A percentile compares a stretch with the other conserved stretches of the same genome.
Evolutionary conservation across 2,797 vertebrate genomes (phyloP).

Genomic region (Cynodonichthys magdalenae): DNA sequence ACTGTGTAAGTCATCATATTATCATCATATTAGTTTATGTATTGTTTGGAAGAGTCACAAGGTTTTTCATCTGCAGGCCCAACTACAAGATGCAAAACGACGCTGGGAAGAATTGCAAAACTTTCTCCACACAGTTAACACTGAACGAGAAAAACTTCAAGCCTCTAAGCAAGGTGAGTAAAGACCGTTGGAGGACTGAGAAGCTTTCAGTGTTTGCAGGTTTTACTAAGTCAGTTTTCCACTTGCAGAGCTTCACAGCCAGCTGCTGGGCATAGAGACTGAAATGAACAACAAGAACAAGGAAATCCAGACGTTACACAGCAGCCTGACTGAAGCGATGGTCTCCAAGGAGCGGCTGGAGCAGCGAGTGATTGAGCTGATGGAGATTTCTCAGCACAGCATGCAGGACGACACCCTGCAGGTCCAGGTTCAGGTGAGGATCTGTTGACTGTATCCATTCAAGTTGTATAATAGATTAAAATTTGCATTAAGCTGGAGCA

Average conservation of each 20-base stretch:
- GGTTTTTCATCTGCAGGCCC: conserved; percentile 77
- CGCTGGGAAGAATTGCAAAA: conserved; percentile 95
- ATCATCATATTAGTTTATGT: conserved; percentile 2
- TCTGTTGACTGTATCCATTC: not conserved
- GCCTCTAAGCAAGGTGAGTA: conserved; percentile 89
- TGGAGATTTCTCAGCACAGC: conserved; percentile 90
- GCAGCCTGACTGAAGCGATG: conserved; percentile 91
- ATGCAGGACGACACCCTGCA: conserved; percentile 89
- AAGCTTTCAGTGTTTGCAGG: not conserved
- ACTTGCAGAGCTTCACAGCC: conserved; percentile 87
- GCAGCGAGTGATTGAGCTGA: conserved; percentile 90
- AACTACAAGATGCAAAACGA: conserved; percentile 92
- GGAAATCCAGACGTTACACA: conserved; percentile 93
- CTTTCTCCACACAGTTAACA: conserved; percentile 89
- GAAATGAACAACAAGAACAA: conserved; percentile 85
- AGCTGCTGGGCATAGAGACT: conserved; percentile 88
- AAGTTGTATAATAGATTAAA: not conserved
- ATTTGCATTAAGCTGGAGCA: not conserved
- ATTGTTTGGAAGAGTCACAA: conserved; percentile 12
- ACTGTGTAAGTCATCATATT: too few species aligned
- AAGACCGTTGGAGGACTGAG: not conserved
- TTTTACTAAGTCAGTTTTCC: conserved; percentile 10
- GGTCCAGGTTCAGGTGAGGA: conserved; percentile 84
- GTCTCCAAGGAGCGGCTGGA: conserved; percentile 94
- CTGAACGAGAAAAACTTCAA: conserved; percentile 89